These are phyloP conservation scores for Bombus vancouverensis DNA, from an alignment of 1,140 invertebrate species.

Conservation along the genomic window DNA sequence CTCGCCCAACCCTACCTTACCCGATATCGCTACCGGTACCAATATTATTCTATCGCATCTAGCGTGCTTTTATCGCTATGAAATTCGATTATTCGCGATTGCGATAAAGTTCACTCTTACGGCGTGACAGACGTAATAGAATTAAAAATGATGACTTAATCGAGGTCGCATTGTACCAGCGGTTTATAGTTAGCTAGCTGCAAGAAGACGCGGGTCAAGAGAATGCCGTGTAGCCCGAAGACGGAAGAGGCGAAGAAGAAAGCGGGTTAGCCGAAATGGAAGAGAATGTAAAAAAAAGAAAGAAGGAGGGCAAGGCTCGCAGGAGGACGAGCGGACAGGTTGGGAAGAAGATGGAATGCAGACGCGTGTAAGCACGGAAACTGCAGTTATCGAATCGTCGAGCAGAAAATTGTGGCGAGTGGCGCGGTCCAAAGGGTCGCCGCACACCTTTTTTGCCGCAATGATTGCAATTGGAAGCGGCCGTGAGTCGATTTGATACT, in stretches of 20 bases:
- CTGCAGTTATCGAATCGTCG: conserved; percentile 59
- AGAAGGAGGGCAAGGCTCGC: neutral
- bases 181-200: neutral
- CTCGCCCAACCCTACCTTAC: no score
- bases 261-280: conserved; percentile 19
- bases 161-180: no score
- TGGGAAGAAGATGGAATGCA: conserved; percentile 46
- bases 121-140: no score
- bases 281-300: neutral
- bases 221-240: neutral
- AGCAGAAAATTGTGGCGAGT: conserved; percentile 62
- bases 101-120: no score
- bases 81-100: no score
- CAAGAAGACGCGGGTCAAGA: neutral
- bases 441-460: conserved; percentile 75
- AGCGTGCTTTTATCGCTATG: no score
- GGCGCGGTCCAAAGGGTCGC: conserved; percentile 58
- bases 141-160: no score
- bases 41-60: no score
- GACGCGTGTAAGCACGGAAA: conserved; percentile 51
- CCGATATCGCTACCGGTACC: no score
- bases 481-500: conserved; percentile 72
- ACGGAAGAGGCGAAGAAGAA: conserved; percentile 3
- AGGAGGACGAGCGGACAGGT: neutral
- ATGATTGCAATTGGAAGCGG: conserved; percentile 76